Evolutionary conservation across 1,140 invertebrate species (phyloP), one percentile per base, ranked within the genome.

Genomic region (Drosophila equinoxialis): DNA sequence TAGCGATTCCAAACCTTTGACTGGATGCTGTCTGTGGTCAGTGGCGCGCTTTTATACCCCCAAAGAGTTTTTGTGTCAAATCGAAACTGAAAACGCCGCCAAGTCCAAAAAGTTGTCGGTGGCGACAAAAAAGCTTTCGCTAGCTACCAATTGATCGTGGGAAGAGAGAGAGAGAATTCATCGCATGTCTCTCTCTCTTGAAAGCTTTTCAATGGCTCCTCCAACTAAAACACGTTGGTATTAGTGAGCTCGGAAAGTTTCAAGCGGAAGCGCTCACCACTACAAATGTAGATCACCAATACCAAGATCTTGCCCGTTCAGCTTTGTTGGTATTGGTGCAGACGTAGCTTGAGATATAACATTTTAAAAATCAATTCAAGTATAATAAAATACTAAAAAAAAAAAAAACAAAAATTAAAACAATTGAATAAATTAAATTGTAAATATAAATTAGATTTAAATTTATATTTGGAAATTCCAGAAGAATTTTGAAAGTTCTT

Each of bases 21-120:
- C 94, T 95, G 94, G 94, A 94, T 95, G 94, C 93, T 94, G 94
- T 94, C 93, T 93, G 93, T 93, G 92, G 91, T 92, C 91, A 92
- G 93, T 93, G 93, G 92, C 89, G 93, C 92, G 93, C 94, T 94
- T 95, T 93, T 94, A 94, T 94, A 94, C 93, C 79, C 90, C 76
- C 85, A 90, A 81, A 89, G 81, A 93, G 93, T 93, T 93, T 93
- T 89, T 89, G 85, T 89, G 84, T 74, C 84, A 81, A 89, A 89
- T 81, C 84, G 84, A 90, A 89, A 87, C 83, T 87, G 73, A 87
- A 87, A 87, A 68, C 83, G 68, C 71, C 79, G 73, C 69, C 75
- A 78, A 86, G 64, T 62, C 57, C 75, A 68, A 73, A 59, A 73
- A 59, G 57, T 59, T 59, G 68, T 66, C 45, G 75, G 7, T 48